These are phyloP conservation scores for Chymomyza caudatula DNA, from an alignment of 2,888 invertebrate species.

Conservation along the genomic window DNA sequence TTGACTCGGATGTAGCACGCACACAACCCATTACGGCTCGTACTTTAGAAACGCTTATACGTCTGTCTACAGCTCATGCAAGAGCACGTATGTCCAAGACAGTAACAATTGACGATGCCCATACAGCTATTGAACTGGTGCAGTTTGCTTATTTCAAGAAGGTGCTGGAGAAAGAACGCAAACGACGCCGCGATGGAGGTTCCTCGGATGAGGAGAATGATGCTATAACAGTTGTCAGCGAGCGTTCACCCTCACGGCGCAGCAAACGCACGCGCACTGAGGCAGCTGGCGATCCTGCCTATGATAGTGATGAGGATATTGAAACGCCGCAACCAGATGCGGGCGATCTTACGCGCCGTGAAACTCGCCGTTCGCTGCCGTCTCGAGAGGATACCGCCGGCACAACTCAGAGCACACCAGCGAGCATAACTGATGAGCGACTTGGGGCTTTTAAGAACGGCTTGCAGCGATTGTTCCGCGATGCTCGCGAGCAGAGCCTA, in stretches of 20 bases:
- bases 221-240: slow-evolving; percentile 74
- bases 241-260: slow-evolving; percentile 57
- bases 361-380: slow-evolving; percentile 68
- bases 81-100: slow-evolving; percentile 93
- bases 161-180: slow-evolving; percentile 88
- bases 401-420: slow-evolving; percentile 33
- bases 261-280: slow-evolving; percentile 69
- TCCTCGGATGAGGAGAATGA: slow-evolving; percentile 80
- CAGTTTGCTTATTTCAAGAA: slow-evolving; percentile 98
- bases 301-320: slow-evolving; percentile 71
- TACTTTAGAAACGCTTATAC: slow-evolving; percentile 97
- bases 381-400: slow-evolving; percentile 17
- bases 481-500: slow-evolving; percentile 87
- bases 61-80: slow-evolving; percentile 97
- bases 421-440: slow-evolving; percentile 77
- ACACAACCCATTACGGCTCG: slow-evolving; percentile 99
- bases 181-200: slow-evolving; percentile 79
- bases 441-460: slow-evolving; percentile 85
- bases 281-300: slow-evolving; percentile 20
- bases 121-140: slow-evolving; percentile 93
- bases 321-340: slow-evolving; percentile 73
- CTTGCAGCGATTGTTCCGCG: slow-evolving; percentile 87
- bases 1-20: slow-evolving; percentile 92
- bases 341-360: slow-evolving; percentile 76
- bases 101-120: slow-evolving; percentile 91